These are phyloP conservation scores for Eretmochelys imbricata DNA, from an alignment of 2,113 vertebrate genomes.

Conservation along the genomic window DNA sequence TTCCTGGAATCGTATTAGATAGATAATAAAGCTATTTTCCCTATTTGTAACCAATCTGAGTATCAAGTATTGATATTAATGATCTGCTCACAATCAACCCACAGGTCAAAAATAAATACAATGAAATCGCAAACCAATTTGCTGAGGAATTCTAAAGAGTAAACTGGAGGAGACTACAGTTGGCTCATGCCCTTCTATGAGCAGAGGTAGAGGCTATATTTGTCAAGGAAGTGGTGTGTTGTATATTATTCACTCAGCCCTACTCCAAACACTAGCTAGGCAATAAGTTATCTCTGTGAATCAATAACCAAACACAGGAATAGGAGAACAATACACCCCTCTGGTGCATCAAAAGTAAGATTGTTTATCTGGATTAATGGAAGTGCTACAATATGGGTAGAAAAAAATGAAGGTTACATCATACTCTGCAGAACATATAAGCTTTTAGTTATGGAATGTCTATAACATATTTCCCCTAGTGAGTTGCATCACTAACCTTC, in stretches of 20 bases:
- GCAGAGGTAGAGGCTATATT: background rate
- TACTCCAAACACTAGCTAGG: background rate
- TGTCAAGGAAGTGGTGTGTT: background rate
- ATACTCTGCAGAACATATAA: background rate
- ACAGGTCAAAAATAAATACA: background rate
- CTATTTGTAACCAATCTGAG: background rate
- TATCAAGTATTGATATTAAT: background rate
- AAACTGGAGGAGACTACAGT: background rate
- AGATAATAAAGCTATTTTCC: too few relatives aligned
- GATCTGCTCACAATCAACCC: slow-evolving; percentile 5
- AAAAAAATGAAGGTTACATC: background rate
- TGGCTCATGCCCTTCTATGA: background rate
- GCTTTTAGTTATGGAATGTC: background rate
- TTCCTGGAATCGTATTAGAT: too few relatives aligned
- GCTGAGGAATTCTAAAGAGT: background rate
- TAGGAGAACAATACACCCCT: fast-evolving
- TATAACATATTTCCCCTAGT: background rate
- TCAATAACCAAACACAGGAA: background rate
- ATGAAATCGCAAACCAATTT: background rate
- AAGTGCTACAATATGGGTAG: background rate
- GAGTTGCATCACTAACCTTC: background rate
- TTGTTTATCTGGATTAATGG: background rate
- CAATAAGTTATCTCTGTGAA: background rate
- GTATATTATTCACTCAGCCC: background rate
- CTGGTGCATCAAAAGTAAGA: background rate